Base-by-base conservation (phyloP, 2,888 invertebrate species). In the Meliscaeva auricollis region DNA sequence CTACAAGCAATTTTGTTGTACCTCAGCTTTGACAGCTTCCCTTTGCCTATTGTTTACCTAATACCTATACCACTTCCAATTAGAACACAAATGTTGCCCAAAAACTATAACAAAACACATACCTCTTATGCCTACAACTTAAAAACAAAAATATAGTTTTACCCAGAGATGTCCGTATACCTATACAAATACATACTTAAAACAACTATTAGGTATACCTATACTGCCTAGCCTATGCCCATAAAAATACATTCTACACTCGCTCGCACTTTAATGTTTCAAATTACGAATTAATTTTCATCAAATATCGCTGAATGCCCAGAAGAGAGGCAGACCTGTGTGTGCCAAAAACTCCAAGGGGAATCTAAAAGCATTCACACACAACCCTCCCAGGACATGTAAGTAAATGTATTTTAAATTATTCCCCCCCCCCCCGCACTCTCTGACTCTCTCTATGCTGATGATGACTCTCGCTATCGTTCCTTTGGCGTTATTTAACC, bases 201-300 rank as follows among this genome's bases (percentile, higher is more conserved):
- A 11, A 13, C 13, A 8, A 11, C 38, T 38, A 3, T 9, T 11
- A 35, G 38, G 13, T 38, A 11, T 38, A 11, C 38, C 38, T 38
- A 38, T 38, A 38, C 11, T 9, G 9, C 9, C 38, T 11, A 9
- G 11, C 11, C 38, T 13, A 38, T 46, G 26, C 13, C 1, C 5
- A 15, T 8, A n/a, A 2, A 50, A 17, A 66, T 35, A 50, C 8
- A 50, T 66, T 50, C 78, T 73, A 56, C 56, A 74, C 64, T 50
- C 74, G 58, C 64, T 50, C 74, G 58, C 74, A 79, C 74, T 72
- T 84, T 81, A 77, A 85, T 85, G 85, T 73, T 73, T 85, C 81
- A 81, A 85, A 85, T 85, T 85, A 85, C 85, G 81, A 81, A 85
- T 81, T 85, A 85, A 85, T 85, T 85, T 85, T 85, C 85, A 85